Base-by-base conservation (phyloP, 2,113 vertebrate species). In the Thalassarche chlororhynchos region DNA sequence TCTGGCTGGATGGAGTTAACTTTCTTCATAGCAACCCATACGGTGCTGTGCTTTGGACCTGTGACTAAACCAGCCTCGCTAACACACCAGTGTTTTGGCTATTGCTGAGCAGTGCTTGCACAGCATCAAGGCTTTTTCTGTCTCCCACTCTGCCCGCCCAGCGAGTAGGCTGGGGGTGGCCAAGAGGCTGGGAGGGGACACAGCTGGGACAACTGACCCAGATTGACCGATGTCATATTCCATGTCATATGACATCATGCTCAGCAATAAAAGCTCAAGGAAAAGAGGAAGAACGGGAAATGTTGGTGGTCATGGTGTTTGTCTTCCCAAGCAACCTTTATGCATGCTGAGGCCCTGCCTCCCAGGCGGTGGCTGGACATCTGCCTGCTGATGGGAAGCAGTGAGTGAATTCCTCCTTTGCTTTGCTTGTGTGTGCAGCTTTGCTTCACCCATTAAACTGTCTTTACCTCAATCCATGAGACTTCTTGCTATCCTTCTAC, bases 221-320 rank as follows among this genome's bases (percentile, higher is more conserved):
- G 14, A 36, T 0, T 40, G 12, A 58, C 9, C 0, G 1, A 25
- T 14, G 31, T 13, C 19, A 32, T 26, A 66, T 12, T 61, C 12
- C 15, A 28, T 26, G 31, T 34, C 28, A 21, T 32, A 20, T 5
- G 13, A 34, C 1, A 0, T n/a, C 15, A 52, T 11, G 38, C 12
- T 83, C 21, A 75, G 14, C 9, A 83, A 15, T 19, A 58, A 60
- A 68, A 80, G 3, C 24, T 77, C n/a, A 77, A 84, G 15, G 7
- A 65, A 87, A 87, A 77, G 36, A 69, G 9, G 19, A 60, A n/a
- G 20, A 57, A 81, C 6, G 14, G 32, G 8, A 69, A 36, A 32
- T 47, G 14, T 0, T 28, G 17, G 5, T 21, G 11, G 14, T 66
- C 57, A 42, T 15, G 18, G 20, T 2, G 3, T 47, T 64, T 66